A percentile compares a stretch with the other conserved stretches of the same genome.
Conservation (phyloP, 2,888 invertebrate genomes). For the Pristionchus entomophagus region DNA sequence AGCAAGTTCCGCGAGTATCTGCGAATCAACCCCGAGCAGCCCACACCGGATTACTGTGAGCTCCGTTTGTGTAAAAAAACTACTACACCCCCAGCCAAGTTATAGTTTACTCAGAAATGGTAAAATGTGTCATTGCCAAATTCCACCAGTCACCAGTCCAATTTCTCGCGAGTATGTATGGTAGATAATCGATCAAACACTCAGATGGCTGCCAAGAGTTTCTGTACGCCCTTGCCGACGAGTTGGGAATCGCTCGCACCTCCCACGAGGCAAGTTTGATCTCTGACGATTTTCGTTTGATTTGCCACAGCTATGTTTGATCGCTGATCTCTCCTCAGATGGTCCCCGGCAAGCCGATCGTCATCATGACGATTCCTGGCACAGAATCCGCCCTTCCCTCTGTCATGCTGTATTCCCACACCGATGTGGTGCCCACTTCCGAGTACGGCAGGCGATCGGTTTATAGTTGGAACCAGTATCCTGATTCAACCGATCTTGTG, state of each 20-base stretch:
- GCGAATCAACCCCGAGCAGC: too few relatives aligned
- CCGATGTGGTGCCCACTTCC: slow-evolving; percentile 95
- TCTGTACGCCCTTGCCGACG: slow-evolving; percentile 67
- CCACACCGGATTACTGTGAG: too few relatives aligned
- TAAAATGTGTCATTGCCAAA: too few relatives aligned
- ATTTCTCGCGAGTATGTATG: slow-evolving; percentile 92
- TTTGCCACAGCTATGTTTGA: too few relatives aligned
- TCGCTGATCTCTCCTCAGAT: slow-evolving; percentile 76
- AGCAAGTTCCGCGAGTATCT: slow-evolving; percentile 87
- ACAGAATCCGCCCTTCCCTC: slow-evolving; percentile 83
- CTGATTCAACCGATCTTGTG: too few relatives aligned
- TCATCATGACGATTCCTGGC: slow-evolving; percentile 89
- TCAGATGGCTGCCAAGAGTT: slow-evolving; percentile 67
- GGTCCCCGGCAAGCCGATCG: slow-evolving; percentile 85
- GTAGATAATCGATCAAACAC: too few relatives aligned
- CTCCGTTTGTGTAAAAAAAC: too few relatives aligned
- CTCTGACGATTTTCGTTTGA: background rate
- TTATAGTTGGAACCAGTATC: too few relatives aligned
- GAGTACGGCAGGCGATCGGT: slow-evolving; percentile 81
- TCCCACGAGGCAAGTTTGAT: slow-evolving; percentile 52
- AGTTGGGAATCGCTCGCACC: slow-evolving; percentile 66
- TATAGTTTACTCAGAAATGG: too few relatives aligned
- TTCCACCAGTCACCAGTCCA: too few relatives aligned
- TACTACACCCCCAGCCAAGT: too few relatives aligned
- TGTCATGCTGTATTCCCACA: slow-evolving; percentile 92